A percentile compares a stretch with the other conserved stretches of the same genome.
Evolutionary conservation across 2,113 vertebrate species (phyloP).

Genomic region (Brachyhypopomus occidentalis): DNA sequence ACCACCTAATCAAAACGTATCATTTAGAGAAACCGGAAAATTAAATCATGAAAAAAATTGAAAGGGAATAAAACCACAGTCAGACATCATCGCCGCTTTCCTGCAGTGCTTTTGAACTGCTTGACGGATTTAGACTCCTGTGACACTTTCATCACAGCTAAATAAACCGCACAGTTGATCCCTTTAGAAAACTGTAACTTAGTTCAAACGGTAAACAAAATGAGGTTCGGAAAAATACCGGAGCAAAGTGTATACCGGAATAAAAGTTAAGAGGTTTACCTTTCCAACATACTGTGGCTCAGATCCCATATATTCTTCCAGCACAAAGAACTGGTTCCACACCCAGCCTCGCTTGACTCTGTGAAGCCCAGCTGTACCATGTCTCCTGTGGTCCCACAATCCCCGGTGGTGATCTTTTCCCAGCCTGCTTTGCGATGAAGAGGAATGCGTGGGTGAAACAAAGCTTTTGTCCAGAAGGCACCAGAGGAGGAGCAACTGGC

Average conservation of each 20-base stretch:
- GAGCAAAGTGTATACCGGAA: neutral
- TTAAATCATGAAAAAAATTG: constrained; percentile 1
- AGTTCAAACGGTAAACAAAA: neutral
- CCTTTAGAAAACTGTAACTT: neutral
- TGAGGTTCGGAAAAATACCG: neutral
- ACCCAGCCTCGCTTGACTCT: constrained; percentile 94
- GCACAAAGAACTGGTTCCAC: constrained; percentile 97
- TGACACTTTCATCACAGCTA: neutral
- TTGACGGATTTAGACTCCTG: neutral
- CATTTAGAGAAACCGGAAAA: constrained; percentile 8
- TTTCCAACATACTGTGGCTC: constrained; percentile 95
- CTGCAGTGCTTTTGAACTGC: constrained; percentile 39
- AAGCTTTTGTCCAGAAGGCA: constrained; percentile 88
- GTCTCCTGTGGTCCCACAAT: constrained; percentile 51
- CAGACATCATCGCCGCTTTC: neutral
- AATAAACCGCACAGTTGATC: neutral
- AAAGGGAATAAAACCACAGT: constrained; percentile 20
- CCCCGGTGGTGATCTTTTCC: constrained; percentile 55
- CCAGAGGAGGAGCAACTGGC: constrained; percentile 87
- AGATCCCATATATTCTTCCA: constrained; percentile 95
- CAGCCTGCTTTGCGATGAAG: constrained; percentile 66
- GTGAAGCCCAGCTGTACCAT: constrained; percentile 58
- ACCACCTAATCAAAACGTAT: neutral
- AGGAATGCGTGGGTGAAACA: constrained; percentile 76
- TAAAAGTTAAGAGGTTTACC: constrained; percentile 70